A percentile compares a stretch with the other conserved stretches of the same genome.
These are phyloP conservation scores for Liasis olivaceus DNA, from an alignment of 2,797 vertebrate genomes.

Conservation along the genomic window DNA sequence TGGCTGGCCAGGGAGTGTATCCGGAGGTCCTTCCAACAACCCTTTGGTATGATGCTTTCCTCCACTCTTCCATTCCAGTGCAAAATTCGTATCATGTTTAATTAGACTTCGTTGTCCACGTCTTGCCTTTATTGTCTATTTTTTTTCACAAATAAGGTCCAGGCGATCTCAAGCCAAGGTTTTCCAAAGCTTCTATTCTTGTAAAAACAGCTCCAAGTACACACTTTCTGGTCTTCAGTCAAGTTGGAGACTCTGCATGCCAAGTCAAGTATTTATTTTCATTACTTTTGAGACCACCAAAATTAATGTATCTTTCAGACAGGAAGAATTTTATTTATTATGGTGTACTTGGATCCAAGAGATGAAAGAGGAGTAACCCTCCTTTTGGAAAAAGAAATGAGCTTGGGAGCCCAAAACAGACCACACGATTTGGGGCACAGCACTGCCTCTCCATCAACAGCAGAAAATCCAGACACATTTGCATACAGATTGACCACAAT, in stretches of 20 bases:
- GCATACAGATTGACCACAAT: constrained; percentile 35
- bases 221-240: constrained; percentile 69
- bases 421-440: neutral
- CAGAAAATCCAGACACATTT: constrained; percentile 19
- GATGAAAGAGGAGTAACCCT: constrained; percentile 68
- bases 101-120: constrained; percentile 56
- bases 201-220: constrained; percentile 71
- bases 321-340: constrained; percentile 77
- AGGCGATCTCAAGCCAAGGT: constrained; percentile 51
- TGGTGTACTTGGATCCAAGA: constrained; percentile 69
- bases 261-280: constrained; percentile 75
- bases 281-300: constrained; percentile 74
- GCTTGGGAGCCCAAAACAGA: constrained; percentile 30
- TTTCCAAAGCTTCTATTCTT: constrained; percentile 71
- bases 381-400: constrained; percentile 31
- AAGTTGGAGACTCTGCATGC: constrained; percentile 57
- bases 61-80: neutral
- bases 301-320: constrained; percentile 77
- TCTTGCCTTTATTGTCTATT: constrained; percentile 17
- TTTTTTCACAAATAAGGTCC: neutral
- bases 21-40: neutral
- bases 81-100: constrained; percentile 26
- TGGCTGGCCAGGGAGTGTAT: neutral
- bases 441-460: neutral
- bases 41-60: neutral